These are phyloP conservation scores for Fregetta grallaria DNA, from an alignment of 2,113 vertebrate genomes.

Conservation along the genomic window DNA sequence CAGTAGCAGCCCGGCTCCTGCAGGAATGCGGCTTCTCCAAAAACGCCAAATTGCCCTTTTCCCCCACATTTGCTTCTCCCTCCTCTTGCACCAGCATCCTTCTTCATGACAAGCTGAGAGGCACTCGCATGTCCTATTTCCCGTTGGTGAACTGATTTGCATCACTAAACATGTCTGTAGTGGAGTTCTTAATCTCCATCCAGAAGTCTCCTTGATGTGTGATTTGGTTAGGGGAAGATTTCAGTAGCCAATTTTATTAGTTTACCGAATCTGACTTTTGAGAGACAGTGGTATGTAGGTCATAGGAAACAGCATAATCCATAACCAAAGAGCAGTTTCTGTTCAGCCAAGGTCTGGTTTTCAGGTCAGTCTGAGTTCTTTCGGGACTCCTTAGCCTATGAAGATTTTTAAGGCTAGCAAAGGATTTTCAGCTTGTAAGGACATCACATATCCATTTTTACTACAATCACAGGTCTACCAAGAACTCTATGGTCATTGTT, in stretches of 20 bases:
- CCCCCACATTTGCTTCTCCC: background rate
- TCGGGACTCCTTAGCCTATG: background rate
- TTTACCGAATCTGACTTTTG: background rate
- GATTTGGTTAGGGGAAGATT: background rate
- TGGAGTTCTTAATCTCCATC: background rate
- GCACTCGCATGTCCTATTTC: background rate
- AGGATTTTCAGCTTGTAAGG: background rate
- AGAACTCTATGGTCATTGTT: background rate
- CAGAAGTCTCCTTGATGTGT: background rate
- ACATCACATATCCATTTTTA: background rate
- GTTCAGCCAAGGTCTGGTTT: background rate
- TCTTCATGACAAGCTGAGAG: background rate
- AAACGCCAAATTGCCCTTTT: background rate
- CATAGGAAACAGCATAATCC: background rate
- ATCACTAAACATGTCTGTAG: background rate
- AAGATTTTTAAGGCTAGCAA: background rate
- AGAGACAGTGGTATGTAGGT: background rate
- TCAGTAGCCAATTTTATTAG: background rate
- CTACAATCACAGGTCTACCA: background rate
- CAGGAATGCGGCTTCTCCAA: background rate
- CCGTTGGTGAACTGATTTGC: background rate
- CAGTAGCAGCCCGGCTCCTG: background rate
- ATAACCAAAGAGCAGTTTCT: background rate
- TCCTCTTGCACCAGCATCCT: background rate
- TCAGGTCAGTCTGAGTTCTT: background rate